Conservation (phyloP, 2,797 vertebrate species). For the Pseudopleuronectes americanus region DNA sequence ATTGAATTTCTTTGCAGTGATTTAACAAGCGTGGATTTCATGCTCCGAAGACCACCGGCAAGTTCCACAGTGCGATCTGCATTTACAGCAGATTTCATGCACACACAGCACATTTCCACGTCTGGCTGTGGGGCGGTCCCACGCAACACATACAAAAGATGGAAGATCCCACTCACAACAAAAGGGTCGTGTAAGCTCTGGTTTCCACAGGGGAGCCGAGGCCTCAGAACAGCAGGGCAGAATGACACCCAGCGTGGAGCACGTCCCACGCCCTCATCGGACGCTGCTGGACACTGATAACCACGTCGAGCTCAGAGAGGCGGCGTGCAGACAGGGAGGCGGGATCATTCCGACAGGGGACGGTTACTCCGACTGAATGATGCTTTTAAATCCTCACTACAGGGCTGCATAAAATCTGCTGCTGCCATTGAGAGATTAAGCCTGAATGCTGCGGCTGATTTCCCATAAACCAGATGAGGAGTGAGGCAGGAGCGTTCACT, state of each 20-base stretch:
- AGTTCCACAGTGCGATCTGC: slow-evolving; percentile 42
- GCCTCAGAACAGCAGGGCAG: not conserved
- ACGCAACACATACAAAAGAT: slow-evolving; percentile 24
- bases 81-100: slow-evolving; percentile 56
- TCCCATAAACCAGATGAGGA: slow-evolving; percentile 36
- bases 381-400: slow-evolving; percentile 30
- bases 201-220: slow-evolving; percentile 7
- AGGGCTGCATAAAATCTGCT: slow-evolving; percentile 14
- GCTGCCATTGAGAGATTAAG: slow-evolving; percentile 24
- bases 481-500: slow-evolving; percentile 6
- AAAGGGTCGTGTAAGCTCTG: slow-evolving; percentile 32
- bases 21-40: slow-evolving; percentile 18
- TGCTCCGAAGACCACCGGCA: slow-evolving; percentile 31
- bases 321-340: slow-evolving; percentile 1
- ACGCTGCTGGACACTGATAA: slow-evolving; percentile 10
- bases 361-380: slow-evolving; percentile 36
- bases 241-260: not conserved
- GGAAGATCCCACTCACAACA: slow-evolving; percentile 22
- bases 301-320: slow-evolving; percentile 15
- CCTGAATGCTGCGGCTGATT: slow-evolving; percentile 29
- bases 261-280: slow-evolving; percentile 8
- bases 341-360: slow-evolving; percentile 15
- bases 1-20: slow-evolving; percentile 4
- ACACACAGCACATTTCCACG: slow-evolving; percentile 38
- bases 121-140: slow-evolving; percentile 1